Base-by-base conservation (phyloP, 2,797 vertebrate species). In the Rhinella marina region DNA sequence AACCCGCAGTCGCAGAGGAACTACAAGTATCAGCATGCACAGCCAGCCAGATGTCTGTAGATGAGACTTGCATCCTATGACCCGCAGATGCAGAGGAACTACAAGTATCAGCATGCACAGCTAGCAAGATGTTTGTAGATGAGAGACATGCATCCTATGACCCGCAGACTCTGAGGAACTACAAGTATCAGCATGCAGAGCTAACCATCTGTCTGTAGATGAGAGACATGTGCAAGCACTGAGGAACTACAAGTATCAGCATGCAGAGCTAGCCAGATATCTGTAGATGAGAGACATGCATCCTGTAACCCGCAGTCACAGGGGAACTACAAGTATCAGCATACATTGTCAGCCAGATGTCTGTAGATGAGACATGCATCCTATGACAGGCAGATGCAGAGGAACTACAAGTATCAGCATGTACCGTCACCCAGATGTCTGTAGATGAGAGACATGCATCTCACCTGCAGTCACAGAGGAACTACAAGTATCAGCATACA, bases 241-340 rank as follows among this genome's bases (percentile, higher is more conserved):
- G 73, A 16, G 21, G 52, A 27, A 78, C 76, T 78, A 78, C 54
- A 57, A 25, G 48, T 73, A 73, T 50, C 72, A 73, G 72, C 72
- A 73, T 48, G 19, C 2, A 10, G 13, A 68, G 64, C 13, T 3
- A 68, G 13, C 6, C 32, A 7, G 8, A 16, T 13, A 29, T 41
- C 27, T 72, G 7, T 29, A 6, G 25, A 29, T 29, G 11, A 68
- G n/a, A n/a, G 32, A 41, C 32, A 3, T 25, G 68, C 27, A 29
- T 8, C 6, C 13, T 1, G 5, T 8, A 7, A 32, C 27, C 3
- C 16, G 12, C 27, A 70, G 68, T 32, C 16, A 32, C 1, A 19
- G 68, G 8, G 8, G 68, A 19, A 70, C 68, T 70, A 70, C 27
- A 70, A 70, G 68, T 70, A 29, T 32, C 68, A 70, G 23, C 62